Conservation (phyloP, 2,797 vertebrate species). For the Phataginus tetradactyla region DNA sequence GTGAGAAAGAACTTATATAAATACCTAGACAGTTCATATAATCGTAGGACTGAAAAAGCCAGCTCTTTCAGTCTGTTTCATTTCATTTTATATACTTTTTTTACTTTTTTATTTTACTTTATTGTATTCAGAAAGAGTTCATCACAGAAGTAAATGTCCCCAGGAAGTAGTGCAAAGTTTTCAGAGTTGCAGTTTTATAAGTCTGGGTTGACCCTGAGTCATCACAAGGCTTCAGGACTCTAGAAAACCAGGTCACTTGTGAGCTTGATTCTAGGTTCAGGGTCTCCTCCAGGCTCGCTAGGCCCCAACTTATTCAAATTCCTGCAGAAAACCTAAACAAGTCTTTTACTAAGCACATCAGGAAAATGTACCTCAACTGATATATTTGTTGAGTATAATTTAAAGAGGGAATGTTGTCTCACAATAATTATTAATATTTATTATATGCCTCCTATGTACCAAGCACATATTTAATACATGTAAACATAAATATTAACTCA, state of each 20-base stretch:
- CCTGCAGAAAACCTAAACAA: background rate
- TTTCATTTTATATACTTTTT: background rate
- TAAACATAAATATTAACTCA: background rate
- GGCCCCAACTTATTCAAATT: background rate
- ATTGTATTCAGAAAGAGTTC: background rate
- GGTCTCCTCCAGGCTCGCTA: background rate
- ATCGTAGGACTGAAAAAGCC: background rate
- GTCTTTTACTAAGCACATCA: background rate
- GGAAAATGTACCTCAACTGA: background rate
- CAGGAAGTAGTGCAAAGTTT: background rate
- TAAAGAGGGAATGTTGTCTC: background rate
- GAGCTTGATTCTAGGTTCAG: background rate
- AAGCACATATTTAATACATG: background rate
- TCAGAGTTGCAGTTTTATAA: background rate
- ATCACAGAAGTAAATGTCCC: background rate
- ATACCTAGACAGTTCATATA: background rate
- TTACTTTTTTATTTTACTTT: background rate
- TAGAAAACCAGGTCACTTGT: background rate
- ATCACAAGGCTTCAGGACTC: background rate
- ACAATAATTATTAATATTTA: background rate
- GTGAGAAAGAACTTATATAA: background rate
- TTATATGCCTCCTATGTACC: background rate
- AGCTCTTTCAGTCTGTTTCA: background rate
- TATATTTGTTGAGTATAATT: background rate
- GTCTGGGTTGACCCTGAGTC: background rate